Percentiles rank a stretch among this genome's conserved stretches.
Conservation (phyloP, 2,113 vertebrate species). For the Paramisgurnus dabryanus region DNA sequence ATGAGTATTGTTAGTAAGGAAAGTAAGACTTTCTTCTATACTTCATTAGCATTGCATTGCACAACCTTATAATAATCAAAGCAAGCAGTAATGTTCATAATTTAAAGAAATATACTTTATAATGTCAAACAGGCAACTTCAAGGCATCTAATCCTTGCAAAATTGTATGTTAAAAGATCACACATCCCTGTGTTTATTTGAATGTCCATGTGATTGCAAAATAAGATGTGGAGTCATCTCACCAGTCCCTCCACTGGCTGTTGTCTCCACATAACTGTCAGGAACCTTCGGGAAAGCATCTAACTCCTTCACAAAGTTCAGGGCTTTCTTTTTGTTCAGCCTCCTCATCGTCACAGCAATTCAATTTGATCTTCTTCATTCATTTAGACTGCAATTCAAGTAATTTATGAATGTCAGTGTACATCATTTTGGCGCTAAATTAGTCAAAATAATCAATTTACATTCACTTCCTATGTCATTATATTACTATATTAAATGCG, state of each 20-base stretch:
- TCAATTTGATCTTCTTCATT: constrained; percentile 69
- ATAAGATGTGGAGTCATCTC: background rate
- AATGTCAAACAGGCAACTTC: background rate
- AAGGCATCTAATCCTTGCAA: no score
- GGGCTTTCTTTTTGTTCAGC: constrained; percentile 90
- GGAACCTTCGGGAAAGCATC: constrained; percentile 98
- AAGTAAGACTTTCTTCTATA: no score
- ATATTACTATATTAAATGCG: background rate
- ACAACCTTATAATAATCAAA: no score
- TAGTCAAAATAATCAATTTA: background rate
- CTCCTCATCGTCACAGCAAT: constrained; percentile 86
- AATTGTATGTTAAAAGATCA: no score
- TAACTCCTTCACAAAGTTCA: constrained; percentile 92
- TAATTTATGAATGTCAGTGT: background rate
- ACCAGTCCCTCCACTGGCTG: constrained; percentile 93
- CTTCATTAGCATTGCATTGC: no score
- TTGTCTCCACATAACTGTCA: constrained; percentile 94
- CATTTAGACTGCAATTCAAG: constrained; percentile 15
- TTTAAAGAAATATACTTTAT: background rate
- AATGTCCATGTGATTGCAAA: background rate
- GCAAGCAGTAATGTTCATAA: background rate
- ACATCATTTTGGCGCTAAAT: background rate
- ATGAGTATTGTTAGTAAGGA: no score
- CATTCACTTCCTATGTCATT: background rate
- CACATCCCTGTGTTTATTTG: no score